Evolutionary conservation across 2,113 vertebrate genomes (phyloP), one percentile per base, ranked within the genome.

Genomic region (Henicopernis longicauda): DNA sequence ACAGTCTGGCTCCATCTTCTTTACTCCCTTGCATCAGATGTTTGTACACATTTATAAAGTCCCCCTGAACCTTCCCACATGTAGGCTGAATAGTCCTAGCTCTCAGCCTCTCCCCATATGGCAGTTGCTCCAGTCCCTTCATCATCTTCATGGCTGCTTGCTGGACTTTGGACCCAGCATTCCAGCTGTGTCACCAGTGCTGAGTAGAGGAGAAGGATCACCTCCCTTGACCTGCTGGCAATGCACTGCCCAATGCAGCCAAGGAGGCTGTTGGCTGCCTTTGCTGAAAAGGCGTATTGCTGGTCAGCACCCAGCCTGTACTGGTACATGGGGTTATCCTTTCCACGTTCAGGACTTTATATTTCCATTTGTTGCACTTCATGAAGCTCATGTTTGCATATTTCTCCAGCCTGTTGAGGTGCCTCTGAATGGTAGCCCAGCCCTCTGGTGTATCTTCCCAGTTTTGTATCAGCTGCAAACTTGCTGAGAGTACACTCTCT

Each of bases 321-420:
- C 32, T 57, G 42, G 57, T 57, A 27, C 49, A 9, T 13, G 31
- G 29, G 6, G 6, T 49, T 71, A 47, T 42, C 29, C n/a, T 63
- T 78, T 57, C 13, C 1, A 5, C 0, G 0, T 42, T 44, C 42
- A 34, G 42, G 52, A 34, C 36, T 66, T 78, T 15, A 0, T 36
- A 29, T 66, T 66, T 59, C 50, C 36, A 14, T 79, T 79, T 65
- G 15, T 34, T 72, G 50, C 32, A 13, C 36, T 65, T 65, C 26
- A 22, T 38, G 32, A 44, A 11, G 23, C 44, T 91, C 12, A 3
- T 57, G 12, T 70, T 67, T 7, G 25, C 7, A 0, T 34, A 34
- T 81, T 86, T 47, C 61, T 69, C 38, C 47, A 45, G n/a, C 45
- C n/a, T 16, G 7, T n/a, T 22, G 45, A 86, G 40, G 50, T 79